Conservation (phyloP, 2,113 vertebrate genomes). For the Orcinus orca region DNA sequence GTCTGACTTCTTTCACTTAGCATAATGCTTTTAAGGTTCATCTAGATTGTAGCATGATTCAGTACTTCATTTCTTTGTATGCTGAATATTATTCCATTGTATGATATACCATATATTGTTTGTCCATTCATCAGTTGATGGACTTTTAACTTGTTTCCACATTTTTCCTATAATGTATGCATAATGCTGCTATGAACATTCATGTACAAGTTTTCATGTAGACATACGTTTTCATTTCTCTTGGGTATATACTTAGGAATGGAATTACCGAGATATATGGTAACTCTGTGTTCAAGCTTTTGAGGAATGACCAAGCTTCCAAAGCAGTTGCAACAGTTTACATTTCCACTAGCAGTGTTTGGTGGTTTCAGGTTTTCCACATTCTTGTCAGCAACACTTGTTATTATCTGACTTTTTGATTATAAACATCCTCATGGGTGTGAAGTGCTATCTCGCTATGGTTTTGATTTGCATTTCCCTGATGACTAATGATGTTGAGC, state of each 20-base stretch:
- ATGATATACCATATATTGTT: neutral
- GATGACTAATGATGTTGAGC: neutral
- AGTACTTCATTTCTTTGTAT: neutral
- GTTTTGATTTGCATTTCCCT: constrained; percentile 5
- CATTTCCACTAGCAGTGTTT: neutral
- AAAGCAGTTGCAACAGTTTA: neutral
- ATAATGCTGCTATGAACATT: neutral
- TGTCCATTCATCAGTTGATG: neutral
- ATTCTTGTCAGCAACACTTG: neutral
- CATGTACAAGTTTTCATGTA: neutral
- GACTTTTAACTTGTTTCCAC: neutral
- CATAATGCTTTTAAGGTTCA: neutral
- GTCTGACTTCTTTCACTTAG: neutral
- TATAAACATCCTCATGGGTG: neutral
- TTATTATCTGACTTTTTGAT: neutral
- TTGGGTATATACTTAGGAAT: neutral
- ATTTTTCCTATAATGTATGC: neutral
- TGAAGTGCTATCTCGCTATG: neutral
- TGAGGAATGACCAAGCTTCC: neutral
- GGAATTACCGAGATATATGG: neutral
- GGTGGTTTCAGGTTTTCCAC: neutral
- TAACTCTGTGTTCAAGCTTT: neutral
- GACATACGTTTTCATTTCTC: neutral
- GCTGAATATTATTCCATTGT: neutral
- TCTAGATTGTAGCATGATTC: neutral